A percentile compares a stretch with the other conserved stretches of the same genome.
Conservation (phyloP, 2,797 vertebrate species). For the Sphenopsis melanotis region DNA sequence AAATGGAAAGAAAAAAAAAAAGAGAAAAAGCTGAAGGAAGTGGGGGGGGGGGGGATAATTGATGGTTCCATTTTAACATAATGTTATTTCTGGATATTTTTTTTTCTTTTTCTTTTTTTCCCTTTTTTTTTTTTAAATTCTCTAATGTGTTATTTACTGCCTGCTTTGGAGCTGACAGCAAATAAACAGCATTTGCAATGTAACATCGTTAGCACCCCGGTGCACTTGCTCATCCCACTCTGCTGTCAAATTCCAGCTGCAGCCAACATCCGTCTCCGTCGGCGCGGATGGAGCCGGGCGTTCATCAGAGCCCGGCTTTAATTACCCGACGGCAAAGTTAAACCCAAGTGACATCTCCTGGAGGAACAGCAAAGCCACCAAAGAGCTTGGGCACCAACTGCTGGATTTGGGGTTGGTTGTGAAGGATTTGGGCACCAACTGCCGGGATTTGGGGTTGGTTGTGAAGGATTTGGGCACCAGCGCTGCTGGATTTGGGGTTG, state of each 20-base stretch:
- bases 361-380: conserved; percentile 58
- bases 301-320: conserved; percentile 69
- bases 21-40: conserved; percentile 38
- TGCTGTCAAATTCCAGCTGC: conserved; percentile 66
- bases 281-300: conserved; percentile 30
- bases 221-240: conserved; percentile 70
- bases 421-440: no score
- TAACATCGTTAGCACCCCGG: conserved; percentile 66
- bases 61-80: conserved; percentile 64
- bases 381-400: conserved; percentile 49
- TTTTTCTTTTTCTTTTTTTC: accelerated
- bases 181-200: conserved; percentile 77
- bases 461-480: no score
- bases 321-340: conserved; percentile 70
- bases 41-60: conserved; percentile 62
- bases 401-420: conserved; percentile 17
- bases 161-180: conserved; percentile 72
- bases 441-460: not conserved
- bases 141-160: conserved; percentile 76
- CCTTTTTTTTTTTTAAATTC: not conserved
- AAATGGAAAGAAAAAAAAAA: not conserved
- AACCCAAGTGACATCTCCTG: conserved; percentile 63
- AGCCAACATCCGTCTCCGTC: conserved; percentile 72
- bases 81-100: not conserved
- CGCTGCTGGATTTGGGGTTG: no score